phyloP scores from a whole-genome alignment of 1,140 invertebrate genomes.

The Aphelinus atriplicis region DNA sequence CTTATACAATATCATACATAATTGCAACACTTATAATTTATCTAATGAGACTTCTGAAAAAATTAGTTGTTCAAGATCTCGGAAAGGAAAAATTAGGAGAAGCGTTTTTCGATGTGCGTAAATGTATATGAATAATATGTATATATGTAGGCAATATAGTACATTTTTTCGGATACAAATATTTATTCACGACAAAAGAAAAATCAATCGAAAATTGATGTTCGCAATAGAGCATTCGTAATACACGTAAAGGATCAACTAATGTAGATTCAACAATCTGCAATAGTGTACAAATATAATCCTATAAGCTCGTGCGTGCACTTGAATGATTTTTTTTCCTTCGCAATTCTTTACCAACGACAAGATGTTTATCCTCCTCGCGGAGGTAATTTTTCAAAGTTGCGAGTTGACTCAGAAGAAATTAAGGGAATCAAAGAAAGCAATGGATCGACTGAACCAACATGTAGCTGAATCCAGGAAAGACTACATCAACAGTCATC shows the following conservation, averaged over 20 bases:
- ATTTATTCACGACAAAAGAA: neutral
- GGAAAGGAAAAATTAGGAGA: neutral
- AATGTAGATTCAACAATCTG: no score
- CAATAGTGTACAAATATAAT: neutral
- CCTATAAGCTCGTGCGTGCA: neutral
- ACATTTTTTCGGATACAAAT: constrained; percentile 12
- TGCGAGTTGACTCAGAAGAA: constrained; percentile 24
- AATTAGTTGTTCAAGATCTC: neutral
- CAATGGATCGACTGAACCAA: constrained; percentile 6
- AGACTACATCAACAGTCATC: neutral
- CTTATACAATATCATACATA: neutral
- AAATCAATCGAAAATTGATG: neutral
- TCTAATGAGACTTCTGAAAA: neutral
- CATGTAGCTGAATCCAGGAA: neutral
- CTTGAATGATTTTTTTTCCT: neutral
- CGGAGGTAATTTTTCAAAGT: constrained; percentile 16
- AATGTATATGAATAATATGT: constrained; percentile 31
- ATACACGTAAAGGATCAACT: no score
- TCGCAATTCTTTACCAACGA: neutral
- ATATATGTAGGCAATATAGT: constrained; percentile 11
- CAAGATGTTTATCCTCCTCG: neutral
- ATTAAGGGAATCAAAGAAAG: neutral
- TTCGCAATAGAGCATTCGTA: no score
- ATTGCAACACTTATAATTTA: neutral
- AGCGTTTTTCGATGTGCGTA: constrained; percentile 26